Base-by-base conservation (phyloP, 2,888 invertebrate genomes). In the Chromoteleia sp. region DNA sequence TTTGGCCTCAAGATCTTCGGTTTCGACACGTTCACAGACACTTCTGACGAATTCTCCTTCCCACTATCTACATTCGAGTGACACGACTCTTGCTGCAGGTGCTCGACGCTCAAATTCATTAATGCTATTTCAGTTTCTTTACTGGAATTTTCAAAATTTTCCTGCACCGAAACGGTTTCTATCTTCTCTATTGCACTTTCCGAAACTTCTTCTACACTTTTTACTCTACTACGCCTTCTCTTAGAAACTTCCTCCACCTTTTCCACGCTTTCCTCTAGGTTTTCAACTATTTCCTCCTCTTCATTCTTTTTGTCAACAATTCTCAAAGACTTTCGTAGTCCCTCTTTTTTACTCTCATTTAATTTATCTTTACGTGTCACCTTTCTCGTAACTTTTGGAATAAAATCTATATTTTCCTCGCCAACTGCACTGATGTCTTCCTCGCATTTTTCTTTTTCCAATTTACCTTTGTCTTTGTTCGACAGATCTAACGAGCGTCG, bases 51-150 rank as follows among this genome's bases (percentile, higher is more conserved):
- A 52, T 92, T 92, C 74, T 92, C 91, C 29, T 92, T 92, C 0
- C 91, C 91, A n/a, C 91, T 92, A 78, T 92, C 91, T 59, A 90
- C 86, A 33, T 90, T 87, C 0, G 91, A 91, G 30, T 89, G 90
- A 14, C 87, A 87, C 0, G 89, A 90, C 56, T 91, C 91, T 48
- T 87, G 87, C 36, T 90, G 91, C 12, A 91, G 63, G 15, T 88
- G 85, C 19, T 88, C 89, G 6, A 89, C 81, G 52, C 77, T 87
- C 39, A 87, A 43, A 52, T 86, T 87, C 30, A 85, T 86, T 6
- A 85, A 48, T 10, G 65, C 45, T 5, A 65, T 61, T 5, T 75
- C 74, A 12, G 25, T 21, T 59, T 75, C 71, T 0, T 52, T 70
- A 7, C 2, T 0, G 29, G 5, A 21, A n/a, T 25, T 41, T 25